These are phyloP conservation scores for Ondatra zibethicus DNA, from an alignment of 2,113 vertebrate genomes.

Conservation along the genomic window DNA sequence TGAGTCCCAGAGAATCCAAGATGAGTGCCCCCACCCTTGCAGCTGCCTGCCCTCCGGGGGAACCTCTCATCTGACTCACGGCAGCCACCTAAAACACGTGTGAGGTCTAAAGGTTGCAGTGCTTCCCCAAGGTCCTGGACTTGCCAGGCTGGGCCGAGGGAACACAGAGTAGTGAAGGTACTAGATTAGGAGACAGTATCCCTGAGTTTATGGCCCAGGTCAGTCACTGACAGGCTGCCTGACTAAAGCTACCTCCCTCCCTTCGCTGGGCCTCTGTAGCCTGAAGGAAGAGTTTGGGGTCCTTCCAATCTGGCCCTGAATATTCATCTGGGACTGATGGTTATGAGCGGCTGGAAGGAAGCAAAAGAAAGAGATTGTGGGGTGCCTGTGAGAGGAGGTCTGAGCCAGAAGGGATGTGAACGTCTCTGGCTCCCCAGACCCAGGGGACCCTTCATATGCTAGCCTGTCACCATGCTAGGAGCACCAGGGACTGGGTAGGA, in stretches of 20 bases:
- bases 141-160: neutral
- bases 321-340: conserved; percentile 33
- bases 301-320: conserved; percentile 51
- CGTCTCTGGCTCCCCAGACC: neutral
- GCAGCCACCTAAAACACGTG: neutral
- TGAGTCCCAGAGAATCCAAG: neutral
- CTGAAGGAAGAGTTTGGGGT: conserved; percentile 37
- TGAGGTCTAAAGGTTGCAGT: neutral
- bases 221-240: conserved; percentile 11
- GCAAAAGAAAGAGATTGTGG: conserved; percentile 56
- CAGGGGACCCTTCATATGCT: neutral
- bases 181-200: neutral
- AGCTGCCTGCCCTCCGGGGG: neutral
- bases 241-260: neutral
- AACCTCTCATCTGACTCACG: neutral
- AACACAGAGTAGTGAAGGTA: neutral
- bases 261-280: conserved; percentile 37
- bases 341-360: conserved; percentile 53
- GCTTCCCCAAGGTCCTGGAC: neutral
- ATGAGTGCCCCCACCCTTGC: neutral
- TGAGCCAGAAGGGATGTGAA: neutral
- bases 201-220: conserved; percentile 2
- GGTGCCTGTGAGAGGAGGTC: neutral
- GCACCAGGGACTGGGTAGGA: neutral
- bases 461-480: neutral